These are phyloP conservation scores for Opisthograptis luteolata DNA, from an alignment of 2,888 invertebrate genomes.

Conservation along the genomic window DNA sequence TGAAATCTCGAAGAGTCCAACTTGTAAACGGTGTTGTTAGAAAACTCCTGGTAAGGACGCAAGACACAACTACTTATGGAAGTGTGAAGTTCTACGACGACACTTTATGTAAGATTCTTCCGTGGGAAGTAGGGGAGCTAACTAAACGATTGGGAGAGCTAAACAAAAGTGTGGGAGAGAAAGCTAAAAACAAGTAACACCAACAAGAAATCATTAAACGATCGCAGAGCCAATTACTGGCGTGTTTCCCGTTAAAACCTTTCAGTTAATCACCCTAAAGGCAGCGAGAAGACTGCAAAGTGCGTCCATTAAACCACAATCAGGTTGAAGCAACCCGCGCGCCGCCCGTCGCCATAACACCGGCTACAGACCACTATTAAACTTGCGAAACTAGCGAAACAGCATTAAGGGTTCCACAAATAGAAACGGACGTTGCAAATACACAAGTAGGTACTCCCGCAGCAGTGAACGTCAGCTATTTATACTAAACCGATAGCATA, in stretches of 20 bases:
- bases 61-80: too few species aligned
- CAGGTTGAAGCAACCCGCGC: constrained; percentile 37
- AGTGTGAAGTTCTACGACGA: too few species aligned
- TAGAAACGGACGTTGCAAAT: constrained; percentile 61
- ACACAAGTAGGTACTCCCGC: constrained; percentile 46
- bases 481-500: constrained; percentile 51
- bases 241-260: constrained; percentile 42
- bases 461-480: constrained; percentile 54
- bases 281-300: constrained; percentile 39
- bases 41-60: too few species aligned
- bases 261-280: constrained; percentile 37
- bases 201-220: too few species aligned
- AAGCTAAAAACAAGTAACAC: too few species aligned
- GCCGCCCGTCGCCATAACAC: constrained; percentile 39
- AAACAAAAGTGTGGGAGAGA: too few species aligned
- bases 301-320: constrained; percentile 37
- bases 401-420: constrained; percentile 60
- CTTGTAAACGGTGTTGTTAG: too few species aligned
- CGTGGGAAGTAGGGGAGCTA: too few species aligned
- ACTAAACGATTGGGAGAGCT: too few species aligned
- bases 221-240: too few species aligned
- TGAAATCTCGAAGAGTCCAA: too few species aligned
- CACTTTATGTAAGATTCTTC: too few species aligned
- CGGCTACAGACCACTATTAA: constrained; percentile 40
- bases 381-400: constrained; percentile 63